These are phyloP conservation scores for Cyanoramphus novaezelandiae DNA, from an alignment of 2,113 vertebrate species.

Conservation along the genomic window DNA sequence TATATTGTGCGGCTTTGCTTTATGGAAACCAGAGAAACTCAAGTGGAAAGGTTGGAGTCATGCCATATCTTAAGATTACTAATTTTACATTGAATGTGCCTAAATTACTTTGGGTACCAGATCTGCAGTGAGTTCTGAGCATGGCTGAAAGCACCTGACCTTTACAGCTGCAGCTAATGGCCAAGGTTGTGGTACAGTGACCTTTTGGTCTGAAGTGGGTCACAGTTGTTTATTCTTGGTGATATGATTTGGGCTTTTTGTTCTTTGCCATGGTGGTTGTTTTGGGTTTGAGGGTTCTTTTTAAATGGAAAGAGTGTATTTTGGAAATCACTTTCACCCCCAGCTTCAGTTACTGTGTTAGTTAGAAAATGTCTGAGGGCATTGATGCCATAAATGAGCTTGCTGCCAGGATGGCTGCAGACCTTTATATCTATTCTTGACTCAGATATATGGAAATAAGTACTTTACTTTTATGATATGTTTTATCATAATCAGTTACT, in stretches of 20 bases:
- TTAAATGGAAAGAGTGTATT: conserved; percentile 4
- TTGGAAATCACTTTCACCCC: neutral
- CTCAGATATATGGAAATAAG: neutral
- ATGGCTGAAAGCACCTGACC: conserved; percentile 29
- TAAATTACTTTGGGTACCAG: neutral
- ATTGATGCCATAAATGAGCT: neutral
- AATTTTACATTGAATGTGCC: neutral
- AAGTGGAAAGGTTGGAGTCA: conserved; percentile 25
- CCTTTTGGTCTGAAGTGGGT: conserved; percentile 42
- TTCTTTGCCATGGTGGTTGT: neutral
- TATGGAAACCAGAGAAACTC: neutral
- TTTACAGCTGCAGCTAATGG: conserved; percentile 36
- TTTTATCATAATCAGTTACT: neutral
- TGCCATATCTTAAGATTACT: neutral
- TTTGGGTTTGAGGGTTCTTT: neutral
- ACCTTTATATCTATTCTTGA: neutral
- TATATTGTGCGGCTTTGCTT: conserved; percentile 10
- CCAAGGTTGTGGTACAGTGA: neutral
- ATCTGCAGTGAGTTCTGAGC: neutral
- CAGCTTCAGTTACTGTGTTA: neutral
- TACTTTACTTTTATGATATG: neutral
- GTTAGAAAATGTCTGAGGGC: neutral
- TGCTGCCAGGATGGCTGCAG: neutral
- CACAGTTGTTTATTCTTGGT: neutral
- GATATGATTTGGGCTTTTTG: conserved; percentile 3